Evolutionary conservation across 2,113 vertebrate species (phyloP).

Genomic region (Boulengeromyrus knoepffleri): DNA sequence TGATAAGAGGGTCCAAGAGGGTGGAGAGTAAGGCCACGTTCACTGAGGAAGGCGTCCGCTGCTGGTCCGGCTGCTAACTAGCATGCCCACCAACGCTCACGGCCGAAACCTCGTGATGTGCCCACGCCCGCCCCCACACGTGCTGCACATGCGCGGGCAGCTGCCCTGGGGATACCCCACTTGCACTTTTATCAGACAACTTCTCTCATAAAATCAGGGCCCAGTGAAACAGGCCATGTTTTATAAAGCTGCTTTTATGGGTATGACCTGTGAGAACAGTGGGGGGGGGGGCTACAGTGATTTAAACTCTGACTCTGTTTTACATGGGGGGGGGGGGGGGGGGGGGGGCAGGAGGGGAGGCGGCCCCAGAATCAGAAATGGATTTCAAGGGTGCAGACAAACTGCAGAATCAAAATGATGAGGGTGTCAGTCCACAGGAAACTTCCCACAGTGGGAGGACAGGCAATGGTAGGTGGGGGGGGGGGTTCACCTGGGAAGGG

Average conservation of each 20-base stretch:
- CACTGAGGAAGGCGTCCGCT: slow-evolving; percentile 9
- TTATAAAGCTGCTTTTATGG: background rate
- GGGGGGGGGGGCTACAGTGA: background rate
- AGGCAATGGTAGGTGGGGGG: no score
- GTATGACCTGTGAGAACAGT: background rate
- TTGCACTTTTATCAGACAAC: background rate
- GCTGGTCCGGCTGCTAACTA: background rate
- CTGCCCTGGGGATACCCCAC: background rate
- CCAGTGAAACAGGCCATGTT: background rate
- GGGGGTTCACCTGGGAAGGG: slow-evolving; percentile 80
- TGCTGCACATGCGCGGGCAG: background rate
- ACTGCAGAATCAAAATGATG: no score
- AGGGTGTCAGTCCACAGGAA: no score
- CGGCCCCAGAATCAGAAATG: no score
- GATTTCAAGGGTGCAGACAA: no score
- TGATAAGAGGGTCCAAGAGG: slow-evolving; percentile 19
- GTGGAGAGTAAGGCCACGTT: slow-evolving; percentile 20
- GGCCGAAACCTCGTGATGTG: background rate
- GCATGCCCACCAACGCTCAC: background rate
- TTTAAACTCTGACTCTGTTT: background rate
- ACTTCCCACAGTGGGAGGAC: no score
- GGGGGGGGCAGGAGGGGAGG: no score
- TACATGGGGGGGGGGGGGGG: background rate
- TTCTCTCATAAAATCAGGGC: background rate
- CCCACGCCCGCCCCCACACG: background rate